Base-by-base conservation (phyloP, 2,113 vertebrate genomes). In the Trematocara marginatum region DNA sequence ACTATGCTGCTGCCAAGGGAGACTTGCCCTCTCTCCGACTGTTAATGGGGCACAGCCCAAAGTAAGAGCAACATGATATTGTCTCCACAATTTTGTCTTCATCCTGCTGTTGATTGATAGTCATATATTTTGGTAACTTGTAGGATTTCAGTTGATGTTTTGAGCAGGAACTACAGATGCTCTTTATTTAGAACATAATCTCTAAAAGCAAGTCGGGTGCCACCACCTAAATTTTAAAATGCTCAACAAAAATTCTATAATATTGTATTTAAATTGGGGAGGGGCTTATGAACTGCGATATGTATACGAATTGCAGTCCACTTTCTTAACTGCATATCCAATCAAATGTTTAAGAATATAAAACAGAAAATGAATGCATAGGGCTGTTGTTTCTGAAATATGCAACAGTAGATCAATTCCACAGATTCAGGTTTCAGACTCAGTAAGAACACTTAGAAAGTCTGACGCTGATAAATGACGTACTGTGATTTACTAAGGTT, bases 1-100 rank as follows among this genome's bases (percentile, higher is more conserved):
- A 99, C 94, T 99, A 99, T 0, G 98, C 99, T 0, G 98, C 99
- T 90, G 97, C 98, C 97, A 99, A 99, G 97, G 99, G 98, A 90
- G 98, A 99, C 95, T 96, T 99, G 84, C 93, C 96, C 85, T 98
- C 98, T 47, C 96, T 99, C 81, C 96, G 96, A 82, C 97, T 99
- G 79, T 97, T 99, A 81, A 20, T 98, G 82, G 93, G 94, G 66
- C 96, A 98, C 95, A 96, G 97, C 93, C 97, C 98, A 92, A 96
- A 96, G 99, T 99, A 98, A 98, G 95, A 51, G 34, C 52, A 40
- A 20, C 9, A 45, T 13, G 35, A 7, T 69, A 71, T 88, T 74
- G 52, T 90, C 54, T 81, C 66, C 18, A 34, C 49, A 56, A 15
- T 4, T 71, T 88, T 79, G 52, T 89, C 45, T 81, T 76, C 7